Base-by-base conservation (phyloP, 53 echinoderm and acorn worm genomes). In the Actinopyga echinites region DNA sequence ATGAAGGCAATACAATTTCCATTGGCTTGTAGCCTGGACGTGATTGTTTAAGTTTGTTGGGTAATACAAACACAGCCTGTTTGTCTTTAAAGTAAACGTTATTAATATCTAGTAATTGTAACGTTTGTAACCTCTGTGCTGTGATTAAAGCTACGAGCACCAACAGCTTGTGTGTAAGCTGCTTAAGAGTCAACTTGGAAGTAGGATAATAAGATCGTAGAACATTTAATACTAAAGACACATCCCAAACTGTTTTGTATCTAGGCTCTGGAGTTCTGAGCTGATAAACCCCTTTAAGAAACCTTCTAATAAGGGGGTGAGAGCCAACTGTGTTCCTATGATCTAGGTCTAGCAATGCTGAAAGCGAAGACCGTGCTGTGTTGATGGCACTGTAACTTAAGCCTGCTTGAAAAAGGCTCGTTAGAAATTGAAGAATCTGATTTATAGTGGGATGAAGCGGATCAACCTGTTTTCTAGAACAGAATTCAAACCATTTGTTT, bases 201-300 rank as follows among this genome's bases (percentile, higher is more conserved):
- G 3, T 58, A 22, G 58, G 58, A 25, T 21, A 58, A 25, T 22
- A 25, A 22, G 58, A 58, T 58, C 58, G 58, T 58, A 54, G 25
- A 25, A 58, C 21, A 58, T 58, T 58, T 21, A 58, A 25, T 25
- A 58, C 58, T 25, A 58, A 22, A 21, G 58, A 58, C 25, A 75
- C 75, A 32, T 88, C 88, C 88, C 83, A 88, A 34, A 88, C 64
- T 35, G 8, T 34, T 30, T 36, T 34, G 64, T 88, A 88, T 19
- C 74, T 83, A 30, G 83, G 74, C 28, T 25, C 19, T 45, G 88
- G 83, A 25, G 58, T 58, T 21, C 25, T 58, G 25, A 58, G 58
- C 58, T 58, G n/a, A 19, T 54, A 54, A 54, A 54, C 55, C 10
- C 11, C 55, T 54, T 54, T 54, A 54, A 54, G 55, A 19, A 54